These are phyloP conservation scores for Pteria penguin DNA, from an alignment of 2,888 invertebrate genomes.

Conservation along the genomic window DNA sequence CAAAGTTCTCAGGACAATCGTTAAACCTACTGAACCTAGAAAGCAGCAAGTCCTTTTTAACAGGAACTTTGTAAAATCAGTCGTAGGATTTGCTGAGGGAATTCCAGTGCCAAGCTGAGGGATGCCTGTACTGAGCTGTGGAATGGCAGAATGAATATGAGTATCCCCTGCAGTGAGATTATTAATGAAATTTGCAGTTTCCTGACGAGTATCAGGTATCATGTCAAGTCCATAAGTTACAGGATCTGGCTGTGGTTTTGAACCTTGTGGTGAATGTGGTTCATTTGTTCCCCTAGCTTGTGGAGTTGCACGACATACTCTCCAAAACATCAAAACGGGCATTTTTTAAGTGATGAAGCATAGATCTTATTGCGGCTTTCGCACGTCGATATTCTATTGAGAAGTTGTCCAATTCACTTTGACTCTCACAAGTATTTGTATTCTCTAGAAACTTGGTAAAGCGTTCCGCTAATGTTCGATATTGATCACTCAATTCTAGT, in stretches of 20 bases:
- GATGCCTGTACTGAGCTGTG: no score
- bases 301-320: not conserved
- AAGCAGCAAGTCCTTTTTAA: constrained; percentile 23
- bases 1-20: constrained; percentile 11
- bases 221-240: not conserved
- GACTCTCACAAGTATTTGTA: not conserved
- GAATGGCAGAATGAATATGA: no score
- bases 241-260: not conserved
- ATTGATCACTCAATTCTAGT: not conserved
- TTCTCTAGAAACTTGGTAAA: not conserved
- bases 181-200: not conserved
- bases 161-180: not conserved
- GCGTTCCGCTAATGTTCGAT: not conserved
- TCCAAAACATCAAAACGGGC: not conserved
- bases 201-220: not conserved
- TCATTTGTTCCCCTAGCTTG: not conserved
- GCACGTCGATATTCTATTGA: not conserved
- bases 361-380: not conserved
- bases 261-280: no score
- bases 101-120: not conserved
- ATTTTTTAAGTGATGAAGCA: not conserved
- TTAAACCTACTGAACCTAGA: constrained; percentile 17
- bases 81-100: not conserved
- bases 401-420: not conserved
- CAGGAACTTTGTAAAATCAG: constrained; percentile 25